A percentile compares a stretch with the other conserved stretches of the same genome.
Evolutionary conservation across 2,113 vertebrate species (phyloP).

Genomic region (Benitochromis conjunctus): DNA sequence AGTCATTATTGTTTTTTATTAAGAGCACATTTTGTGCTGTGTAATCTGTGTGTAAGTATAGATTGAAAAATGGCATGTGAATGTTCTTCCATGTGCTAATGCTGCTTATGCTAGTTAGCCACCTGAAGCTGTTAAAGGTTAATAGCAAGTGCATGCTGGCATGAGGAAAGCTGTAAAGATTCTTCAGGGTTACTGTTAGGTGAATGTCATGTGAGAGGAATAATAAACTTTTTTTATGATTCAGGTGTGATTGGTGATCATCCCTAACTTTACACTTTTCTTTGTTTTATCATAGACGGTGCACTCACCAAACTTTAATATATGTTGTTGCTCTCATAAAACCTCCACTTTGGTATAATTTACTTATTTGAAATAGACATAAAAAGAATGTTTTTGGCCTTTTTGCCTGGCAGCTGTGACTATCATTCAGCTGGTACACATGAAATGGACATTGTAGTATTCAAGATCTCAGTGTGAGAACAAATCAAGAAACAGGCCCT

Average conservation of each 20-base stretch:
- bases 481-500: background rate
- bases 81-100: background rate
- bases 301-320: background rate
- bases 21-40: background rate
- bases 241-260: too few species aligned
- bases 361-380: background rate
- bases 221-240: too few species aligned
- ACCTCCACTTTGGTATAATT: background rate
- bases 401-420: rapidly evolving
- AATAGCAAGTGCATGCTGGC: background rate
- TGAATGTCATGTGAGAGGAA: too few species aligned
- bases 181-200: too few species aligned
- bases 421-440: background rate
- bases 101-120: background rate
- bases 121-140: background rate
- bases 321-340: background rate
- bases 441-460: background rate
- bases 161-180: too few species aligned
- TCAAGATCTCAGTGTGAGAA: background rate
- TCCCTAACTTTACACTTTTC: too few species aligned
- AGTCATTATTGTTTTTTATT: background rate
- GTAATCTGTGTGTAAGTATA: background rate
- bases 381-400: background rate
- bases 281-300: background rate
- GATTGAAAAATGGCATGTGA: background rate